Conservation (phyloP, 1,140 invertebrate species). For the Cherax destructor region DNA sequence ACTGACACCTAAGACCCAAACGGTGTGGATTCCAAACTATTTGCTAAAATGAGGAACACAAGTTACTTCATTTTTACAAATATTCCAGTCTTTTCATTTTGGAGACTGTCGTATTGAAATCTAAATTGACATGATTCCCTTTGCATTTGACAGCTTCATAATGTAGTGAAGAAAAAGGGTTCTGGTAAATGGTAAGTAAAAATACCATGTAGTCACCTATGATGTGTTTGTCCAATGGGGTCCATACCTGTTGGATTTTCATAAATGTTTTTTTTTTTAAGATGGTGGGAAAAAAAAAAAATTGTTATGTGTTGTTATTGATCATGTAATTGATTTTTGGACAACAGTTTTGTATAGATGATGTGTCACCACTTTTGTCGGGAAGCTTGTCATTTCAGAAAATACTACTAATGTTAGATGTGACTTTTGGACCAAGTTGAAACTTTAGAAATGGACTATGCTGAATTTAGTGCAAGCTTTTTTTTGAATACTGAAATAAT, state of each 20-base stretch:
- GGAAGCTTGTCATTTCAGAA: slow-evolving; percentile 18
- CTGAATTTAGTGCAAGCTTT: not conserved
- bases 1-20: slow-evolving; percentile 39
- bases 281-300: not conserved
- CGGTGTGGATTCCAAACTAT: slow-evolving; percentile 25
- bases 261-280: slow-evolving; percentile 11
- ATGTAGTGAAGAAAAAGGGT: slow-evolving; percentile 8
- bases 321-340: slow-evolving; percentile 11
- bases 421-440: slow-evolving; percentile 42
- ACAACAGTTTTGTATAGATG: slow-evolving; percentile 10
- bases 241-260: slow-evolving; percentile 3
- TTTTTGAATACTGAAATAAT: not conserved
- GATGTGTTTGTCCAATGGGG: slow-evolving; percentile 24
- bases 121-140: not conserved
- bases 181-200: slow-evolving; percentile 54
- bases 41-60: slow-evolving; percentile 7
- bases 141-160: slow-evolving; percentile 7
- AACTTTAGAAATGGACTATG: not conserved
- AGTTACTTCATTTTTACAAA: slow-evolving; percentile 10
- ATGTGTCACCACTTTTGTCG: slow-evolving; percentile 16
- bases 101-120: slow-evolving; percentile 6
- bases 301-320: slow-evolving; percentile 19
- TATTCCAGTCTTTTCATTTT: slow-evolving; percentile 22
- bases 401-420: slow-evolving; percentile 6
- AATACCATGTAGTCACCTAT: slow-evolving; percentile 45